Evolutionary conservation across 2,113 vertebrate species (phyloP).

Genomic region (Octodon degus): DNA sequence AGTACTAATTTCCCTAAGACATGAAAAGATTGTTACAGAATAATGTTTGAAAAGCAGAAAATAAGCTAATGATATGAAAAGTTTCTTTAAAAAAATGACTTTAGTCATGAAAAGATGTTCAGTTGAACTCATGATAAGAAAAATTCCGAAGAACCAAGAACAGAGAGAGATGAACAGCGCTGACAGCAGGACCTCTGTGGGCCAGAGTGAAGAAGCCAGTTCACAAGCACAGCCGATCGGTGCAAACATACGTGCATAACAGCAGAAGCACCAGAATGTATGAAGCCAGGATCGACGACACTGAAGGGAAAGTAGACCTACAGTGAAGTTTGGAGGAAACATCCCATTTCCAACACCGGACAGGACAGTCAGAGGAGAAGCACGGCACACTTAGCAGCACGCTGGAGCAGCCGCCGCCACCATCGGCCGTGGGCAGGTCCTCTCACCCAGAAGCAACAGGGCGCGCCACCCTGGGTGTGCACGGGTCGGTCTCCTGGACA

Average conservation of each 20-base stretch:
- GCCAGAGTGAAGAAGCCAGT: background rate
- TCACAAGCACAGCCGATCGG: background rate
- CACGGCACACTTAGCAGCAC: background rate
- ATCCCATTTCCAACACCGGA: background rate
- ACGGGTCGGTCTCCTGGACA: background rate
- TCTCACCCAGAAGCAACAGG: background rate
- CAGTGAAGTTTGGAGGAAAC: background rate
- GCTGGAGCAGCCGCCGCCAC: background rate
- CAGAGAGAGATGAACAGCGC: background rate
- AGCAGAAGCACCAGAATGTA: background rate
- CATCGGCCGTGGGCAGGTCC: background rate
- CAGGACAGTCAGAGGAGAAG: background rate
- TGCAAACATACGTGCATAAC: background rate
- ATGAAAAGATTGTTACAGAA: background rate
- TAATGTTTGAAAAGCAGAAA: slow-evolving; percentile 14
- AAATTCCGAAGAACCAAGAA: background rate
- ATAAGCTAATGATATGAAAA: background rate
- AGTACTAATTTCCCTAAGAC: background rate
- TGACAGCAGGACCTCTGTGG: background rate
- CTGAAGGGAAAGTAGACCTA: background rate
- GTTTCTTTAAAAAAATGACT: background rate
- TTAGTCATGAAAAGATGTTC: background rate
- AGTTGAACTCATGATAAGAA: background rate
- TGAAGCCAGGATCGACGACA: background rate
- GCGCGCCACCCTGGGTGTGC: background rate